These are phyloP conservation scores for Falco berigora DNA, from an alignment of 2,797 vertebrate genomes.

Conservation along the genomic window DNA sequence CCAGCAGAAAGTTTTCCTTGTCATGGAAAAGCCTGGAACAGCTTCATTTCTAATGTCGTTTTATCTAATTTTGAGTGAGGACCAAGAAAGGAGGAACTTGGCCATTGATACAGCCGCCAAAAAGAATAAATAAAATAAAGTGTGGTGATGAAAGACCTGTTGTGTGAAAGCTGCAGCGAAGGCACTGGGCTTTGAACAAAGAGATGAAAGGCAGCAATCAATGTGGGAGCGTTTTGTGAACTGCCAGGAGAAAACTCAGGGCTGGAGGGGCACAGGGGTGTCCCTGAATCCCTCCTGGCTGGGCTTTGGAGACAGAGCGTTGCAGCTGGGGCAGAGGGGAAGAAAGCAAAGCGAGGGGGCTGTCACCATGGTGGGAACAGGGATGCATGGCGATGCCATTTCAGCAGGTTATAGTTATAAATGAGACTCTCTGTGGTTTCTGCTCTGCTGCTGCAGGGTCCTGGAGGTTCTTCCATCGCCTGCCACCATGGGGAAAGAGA, in stretches of 20 bases:
- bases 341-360: background rate
- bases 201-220: constrained; percentile 17
- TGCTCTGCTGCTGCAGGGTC: background rate
- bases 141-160: constrained; percentile 29
- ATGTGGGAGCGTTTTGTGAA: background rate
- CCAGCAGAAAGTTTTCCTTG: background rate
- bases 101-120: background rate
- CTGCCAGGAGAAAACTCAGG: background rate
- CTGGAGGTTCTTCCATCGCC: background rate
- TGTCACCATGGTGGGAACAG: background rate
- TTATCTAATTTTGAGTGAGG: background rate
- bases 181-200: background rate
- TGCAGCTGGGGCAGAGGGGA: background rate
- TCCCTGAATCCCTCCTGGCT: background rate
- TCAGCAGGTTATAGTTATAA: background rate
- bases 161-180: background rate
- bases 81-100: constrained; percentile 1
- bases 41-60: background rate
- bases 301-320: background rate
- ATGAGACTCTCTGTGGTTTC: background rate
- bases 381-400: background rate
- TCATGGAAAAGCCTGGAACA: constrained; percentile 1
- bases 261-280: background rate
- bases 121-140: constrained; percentile 6
- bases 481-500: background rate